phyloP scores from a whole-genome alignment of 2,797 vertebrate genomes.

The Typhlichthys eigenmanni region DNA sequence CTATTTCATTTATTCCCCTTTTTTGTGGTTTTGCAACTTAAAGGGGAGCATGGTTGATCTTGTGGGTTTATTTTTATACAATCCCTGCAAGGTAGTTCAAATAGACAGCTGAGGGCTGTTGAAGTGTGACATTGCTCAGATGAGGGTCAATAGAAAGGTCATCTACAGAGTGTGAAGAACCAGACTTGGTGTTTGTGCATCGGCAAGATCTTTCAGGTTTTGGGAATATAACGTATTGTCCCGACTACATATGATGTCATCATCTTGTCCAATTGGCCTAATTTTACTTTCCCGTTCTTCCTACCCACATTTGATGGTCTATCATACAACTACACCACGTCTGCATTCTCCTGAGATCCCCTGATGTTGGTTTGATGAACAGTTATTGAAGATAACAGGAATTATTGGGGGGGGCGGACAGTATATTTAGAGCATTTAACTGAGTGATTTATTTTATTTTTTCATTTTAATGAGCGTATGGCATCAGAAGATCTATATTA shows the following conservation, averaged over 20 bases:
- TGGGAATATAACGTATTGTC: constrained; percentile 47
- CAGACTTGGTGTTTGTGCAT: constrained; percentile 33
- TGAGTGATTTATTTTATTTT: constrained; percentile 70
- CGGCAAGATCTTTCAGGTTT: constrained; percentile 64
- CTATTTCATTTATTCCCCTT: constrained; percentile 62
- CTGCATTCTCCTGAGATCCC: constrained; percentile 67
- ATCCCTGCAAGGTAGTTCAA: constrained; percentile 54
- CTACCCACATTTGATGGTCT: constrained; percentile 40
- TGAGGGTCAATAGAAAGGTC: constrained; percentile 31
- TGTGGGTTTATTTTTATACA: constrained; percentile 68
- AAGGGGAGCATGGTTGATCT: constrained; percentile 22
- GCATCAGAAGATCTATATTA: constrained; percentile 88
- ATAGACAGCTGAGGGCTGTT: constrained; percentile 44
- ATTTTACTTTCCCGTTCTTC: constrained; percentile 24
- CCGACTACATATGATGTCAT: constrained; percentile 65
- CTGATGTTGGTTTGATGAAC: constrained; percentile 76
- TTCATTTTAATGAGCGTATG: constrained; percentile 82
- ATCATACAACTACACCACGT: constrained; percentile 55
- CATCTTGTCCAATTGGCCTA: constrained; percentile 56
- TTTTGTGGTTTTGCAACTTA: constrained; percentile 54
- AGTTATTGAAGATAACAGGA: constrained; percentile 47
- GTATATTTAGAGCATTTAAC: constrained; percentile 63
- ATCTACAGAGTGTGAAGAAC: constrained; percentile 19
- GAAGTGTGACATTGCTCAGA: constrained; percentile 39
- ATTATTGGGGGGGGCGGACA: constrained; percentile 29